Base-by-base conservation (phyloP, 2,888 invertebrate species). In the Encarsia formosa region DNA sequence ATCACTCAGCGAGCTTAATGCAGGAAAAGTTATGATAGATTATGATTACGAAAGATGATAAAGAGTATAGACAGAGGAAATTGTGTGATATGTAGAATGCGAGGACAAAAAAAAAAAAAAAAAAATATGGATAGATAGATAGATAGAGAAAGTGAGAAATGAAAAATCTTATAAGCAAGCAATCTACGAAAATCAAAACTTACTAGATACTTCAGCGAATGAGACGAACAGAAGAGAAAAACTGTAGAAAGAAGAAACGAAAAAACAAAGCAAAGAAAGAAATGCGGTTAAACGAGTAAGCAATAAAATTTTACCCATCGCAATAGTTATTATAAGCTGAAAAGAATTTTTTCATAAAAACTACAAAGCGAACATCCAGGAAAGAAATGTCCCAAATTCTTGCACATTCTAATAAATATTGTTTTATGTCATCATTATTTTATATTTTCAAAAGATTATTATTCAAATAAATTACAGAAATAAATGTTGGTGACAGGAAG, bases 331-430 rank as follows among this genome's bases (percentile, higher is more conserved):
- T 58, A 59, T 63, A 65, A 62, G 64, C 67, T 70, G 63, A 63
- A 69, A 69, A 65, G 65, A 65, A 61, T 60, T 52, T 58, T 45
- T 58, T 47, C 60, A 59, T 66, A 59, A 62, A 59, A 59, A 56
- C 45, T 47, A 31, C 55, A 48, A 59, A 56, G 52, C 56, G 20
- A 55, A 34, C 4, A 46, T 40, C 47, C n/a, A n/a, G n/a, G n/a
- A n/a, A n/a, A n/a, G 53, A 48, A 56, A 56, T 56, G 53, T 56
- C 56, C 56, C 56, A 56, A 52, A 5, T 44, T 46, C 8, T 49
- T 53, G 24, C 20, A 31, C 13, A 4, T 32, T 53, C 19, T 16
- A 35, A 31, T 52, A 47, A 42, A 32, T 41, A 18, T 45, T 29
- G 9, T 44, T 38, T 11, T 35, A 13, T 47, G 8, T 11, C 6